phyloP scores from a whole-genome alignment of 2,888 invertebrate genomes.

The Shargacucullia verbasci region DNA sequence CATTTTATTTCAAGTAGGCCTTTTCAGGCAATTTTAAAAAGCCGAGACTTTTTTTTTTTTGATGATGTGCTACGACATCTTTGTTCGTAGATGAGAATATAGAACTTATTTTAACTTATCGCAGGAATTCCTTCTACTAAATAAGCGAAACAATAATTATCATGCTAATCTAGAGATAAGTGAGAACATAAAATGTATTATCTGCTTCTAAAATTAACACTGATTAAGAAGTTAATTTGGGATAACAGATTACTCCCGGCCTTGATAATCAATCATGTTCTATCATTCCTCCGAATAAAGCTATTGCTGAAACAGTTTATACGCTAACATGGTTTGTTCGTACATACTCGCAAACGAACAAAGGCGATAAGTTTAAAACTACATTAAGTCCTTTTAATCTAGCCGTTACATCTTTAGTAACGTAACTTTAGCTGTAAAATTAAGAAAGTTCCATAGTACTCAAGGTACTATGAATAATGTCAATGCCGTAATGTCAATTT shows the following conservation, averaged over 20 bases:
- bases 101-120: too few species aligned
- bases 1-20: too few species aligned
- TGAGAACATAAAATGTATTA: not conserved
- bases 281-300: conserved; percentile 26
- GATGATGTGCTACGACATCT: too few species aligned
- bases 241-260: conserved; percentile 35
- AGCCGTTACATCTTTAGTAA: conserved; percentile 13
- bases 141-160: too few species aligned
- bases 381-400: not conserved
- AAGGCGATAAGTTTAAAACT: conserved; percentile 19
- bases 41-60: too few species aligned
- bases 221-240: conserved; percentile 32
- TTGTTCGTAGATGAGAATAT: too few species aligned
- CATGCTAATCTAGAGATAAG: too few species aligned
- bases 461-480: conserved; percentile 4
- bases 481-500: conserved; percentile 25
- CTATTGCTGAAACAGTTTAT: conserved; percentile 15
- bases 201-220: not conserved
- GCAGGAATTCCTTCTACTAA: too few species aligned
- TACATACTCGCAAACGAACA: not conserved
- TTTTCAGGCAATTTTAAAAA: too few species aligned
- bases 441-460: conserved; percentile 18
- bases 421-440: conserved; percentile 20
- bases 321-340: conserved; percentile 3
- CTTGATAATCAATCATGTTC: conserved; percentile 39